phyloP scores from a whole-genome alignment of 2,797 vertebrate species.

The Neosalanx taihuensis region DNA sequence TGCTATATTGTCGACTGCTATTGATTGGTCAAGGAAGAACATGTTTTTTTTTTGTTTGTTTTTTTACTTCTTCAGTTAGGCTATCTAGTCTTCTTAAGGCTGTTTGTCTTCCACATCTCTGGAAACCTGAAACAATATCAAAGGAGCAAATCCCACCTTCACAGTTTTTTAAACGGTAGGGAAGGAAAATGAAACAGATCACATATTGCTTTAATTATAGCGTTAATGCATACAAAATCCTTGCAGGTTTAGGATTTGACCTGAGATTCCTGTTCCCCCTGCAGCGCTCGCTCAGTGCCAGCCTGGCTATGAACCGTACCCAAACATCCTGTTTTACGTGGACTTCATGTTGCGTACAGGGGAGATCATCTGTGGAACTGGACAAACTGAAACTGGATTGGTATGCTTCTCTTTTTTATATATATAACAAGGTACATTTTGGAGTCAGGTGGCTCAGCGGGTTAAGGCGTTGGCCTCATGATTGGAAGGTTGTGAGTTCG shows the following conservation, averaged over 20 bases:
- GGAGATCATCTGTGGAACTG: constrained; percentile 20
- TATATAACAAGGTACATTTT: neutral
- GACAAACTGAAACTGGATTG: neutral
- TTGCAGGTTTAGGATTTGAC: neutral
- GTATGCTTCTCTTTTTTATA: constrained; percentile 7
- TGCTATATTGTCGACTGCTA: neutral
- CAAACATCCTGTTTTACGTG: constrained; percentile 31
- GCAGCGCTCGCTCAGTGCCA: constrained; percentile 31
- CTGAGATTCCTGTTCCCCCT: constrained; percentile 6
- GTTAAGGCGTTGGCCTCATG: too few relatives aligned
- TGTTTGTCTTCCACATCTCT: constrained; percentile 58
- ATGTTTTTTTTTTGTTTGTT: constrained; percentile 13
- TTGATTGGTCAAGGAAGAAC: neutral
- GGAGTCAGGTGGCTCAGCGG: too few relatives aligned
- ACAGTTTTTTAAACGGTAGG: constrained; percentile 55
- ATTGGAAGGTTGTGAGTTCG: too few relatives aligned
- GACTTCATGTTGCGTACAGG: constrained; percentile 29
- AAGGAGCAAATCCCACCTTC: constrained; percentile 56
- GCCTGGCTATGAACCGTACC: constrained; percentile 28
- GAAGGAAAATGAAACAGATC: neutral
- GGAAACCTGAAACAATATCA: constrained; percentile 55
- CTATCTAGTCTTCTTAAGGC: constrained; percentile 67
- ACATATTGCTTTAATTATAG: neutral
- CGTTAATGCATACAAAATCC: neutral
- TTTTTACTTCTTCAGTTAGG: constrained; percentile 57